Conservation (phyloP, 2,888 invertebrate genomes). For the Drosophila borborema region DNA sequence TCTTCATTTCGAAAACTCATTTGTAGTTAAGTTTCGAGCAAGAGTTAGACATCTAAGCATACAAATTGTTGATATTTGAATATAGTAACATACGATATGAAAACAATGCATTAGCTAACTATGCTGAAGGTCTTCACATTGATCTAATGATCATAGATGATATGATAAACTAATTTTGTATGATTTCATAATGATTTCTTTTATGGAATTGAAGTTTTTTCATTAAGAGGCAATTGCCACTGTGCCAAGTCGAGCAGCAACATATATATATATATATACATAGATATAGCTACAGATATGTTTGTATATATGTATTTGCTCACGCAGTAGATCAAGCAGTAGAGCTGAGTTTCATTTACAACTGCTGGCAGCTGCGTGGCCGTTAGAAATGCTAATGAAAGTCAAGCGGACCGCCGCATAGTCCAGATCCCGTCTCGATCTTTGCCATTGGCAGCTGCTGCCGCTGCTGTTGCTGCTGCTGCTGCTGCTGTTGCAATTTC, state of each 20-base stretch:
- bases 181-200: background rate
- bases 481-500: slow-evolving; percentile 64
- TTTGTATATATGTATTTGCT: slow-evolving; percentile 4
- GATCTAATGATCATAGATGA: background rate
- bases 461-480: slow-evolving; percentile 29
- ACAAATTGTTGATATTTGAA: no score
- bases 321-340: slow-evolving; percentile 45
- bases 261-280: background rate
- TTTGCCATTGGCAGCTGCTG: slow-evolving; percentile 53
- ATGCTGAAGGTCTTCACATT: background rate
- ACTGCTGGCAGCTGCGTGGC: slow-evolving; percentile 75
- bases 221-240: slow-evolving; percentile 27
- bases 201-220: background rate
- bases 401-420: slow-evolving; percentile 60
- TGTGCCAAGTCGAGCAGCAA: slow-evolving; percentile 39
- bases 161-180: background rate
- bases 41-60: no score
- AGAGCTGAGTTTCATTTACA: slow-evolving; percentile 48
- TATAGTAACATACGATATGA: no score
- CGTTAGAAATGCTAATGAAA: slow-evolving; percentile 81
- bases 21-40: no score
- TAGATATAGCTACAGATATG: background rate
- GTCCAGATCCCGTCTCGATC: slow-evolving; percentile 39
- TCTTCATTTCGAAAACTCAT: no score
- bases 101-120: background rate